phyloP scores from a whole-genome alignment of 2,888 invertebrate genomes.

The Erannis defoliaria region DNA sequence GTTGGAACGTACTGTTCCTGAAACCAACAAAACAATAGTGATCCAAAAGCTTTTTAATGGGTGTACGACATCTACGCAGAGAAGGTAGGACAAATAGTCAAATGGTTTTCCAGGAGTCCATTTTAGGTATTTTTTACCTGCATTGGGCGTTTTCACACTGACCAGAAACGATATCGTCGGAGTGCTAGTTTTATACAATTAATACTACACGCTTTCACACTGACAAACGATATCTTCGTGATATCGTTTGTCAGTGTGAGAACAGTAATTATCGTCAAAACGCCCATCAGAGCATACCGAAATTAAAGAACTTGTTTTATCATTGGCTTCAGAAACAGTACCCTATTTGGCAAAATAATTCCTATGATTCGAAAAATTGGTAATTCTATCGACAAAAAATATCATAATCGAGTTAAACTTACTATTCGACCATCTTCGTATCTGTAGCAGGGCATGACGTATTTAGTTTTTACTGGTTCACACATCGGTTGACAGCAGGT shows the following conservation, averaged over 20 bases:
- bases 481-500: slow-evolving; percentile 48
- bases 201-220: too few species aligned
- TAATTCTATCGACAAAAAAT: slow-evolving; percentile 1
- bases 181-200: too few species aligned
- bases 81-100: slow-evolving; percentile 31
- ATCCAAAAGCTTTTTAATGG: slow-evolving; percentile 41
- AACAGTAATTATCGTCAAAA: background rate
- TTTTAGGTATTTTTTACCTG: slow-evolving; percentile 26
- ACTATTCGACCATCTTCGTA: slow-evolving; percentile 82
- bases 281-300: background rate
- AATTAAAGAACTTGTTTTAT: background rate
- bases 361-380: background rate
- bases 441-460: slow-evolving; percentile 79
- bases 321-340: slow-evolving; percentile 53
- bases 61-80: slow-evolving; percentile 22
- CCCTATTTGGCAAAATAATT: background rate
- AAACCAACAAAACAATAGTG: slow-evolving; percentile 71
- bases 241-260: too few species aligned
- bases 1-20: slow-evolving; percentile 83
- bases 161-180: too few species aligned
- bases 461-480: slow-evolving; percentile 71
- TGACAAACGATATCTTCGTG: too few species aligned
- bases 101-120: slow-evolving; percentile 25
- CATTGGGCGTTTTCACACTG: too few species aligned
- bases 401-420: too few species aligned